Conservation (phyloP, 2,113 vertebrate species). For the Strix uralensis region DNA sequence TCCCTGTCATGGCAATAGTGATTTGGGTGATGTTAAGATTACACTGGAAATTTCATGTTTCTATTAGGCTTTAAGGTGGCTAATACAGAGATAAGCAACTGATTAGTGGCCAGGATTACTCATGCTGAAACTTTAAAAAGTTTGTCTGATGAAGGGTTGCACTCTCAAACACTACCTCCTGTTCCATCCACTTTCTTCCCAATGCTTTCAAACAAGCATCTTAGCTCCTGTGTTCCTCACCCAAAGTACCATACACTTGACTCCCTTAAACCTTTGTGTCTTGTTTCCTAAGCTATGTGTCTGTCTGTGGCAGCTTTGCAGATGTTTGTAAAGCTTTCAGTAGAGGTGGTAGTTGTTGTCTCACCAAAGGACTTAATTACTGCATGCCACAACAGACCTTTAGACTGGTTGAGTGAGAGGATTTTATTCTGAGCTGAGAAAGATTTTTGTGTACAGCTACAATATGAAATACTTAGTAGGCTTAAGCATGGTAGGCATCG, state of each 20-base stretch:
- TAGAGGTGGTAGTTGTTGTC: not conserved
- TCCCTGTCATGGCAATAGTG: not conserved
- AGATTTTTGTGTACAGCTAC: not conserved
- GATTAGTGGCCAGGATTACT: not conserved
- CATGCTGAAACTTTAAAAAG: not conserved
- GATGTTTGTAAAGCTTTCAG: not conserved
- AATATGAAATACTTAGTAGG: not conserved
- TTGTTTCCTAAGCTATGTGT: not conserved
- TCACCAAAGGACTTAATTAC: not conserved
- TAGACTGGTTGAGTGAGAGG: not conserved
- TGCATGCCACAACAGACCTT: not conserved
- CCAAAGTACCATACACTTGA: rapidly evolving
- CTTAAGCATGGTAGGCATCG: not conserved
- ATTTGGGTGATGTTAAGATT: not conserved
- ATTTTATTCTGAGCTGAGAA: not conserved
- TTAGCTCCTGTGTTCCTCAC: not conserved
- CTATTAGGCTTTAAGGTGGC: not conserved
- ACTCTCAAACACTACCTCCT: not conserved
- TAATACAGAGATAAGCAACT: not conserved
- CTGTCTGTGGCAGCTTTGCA: not conserved
- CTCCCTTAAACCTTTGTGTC: not conserved
- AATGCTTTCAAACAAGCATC: not conserved
- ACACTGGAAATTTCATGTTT: not conserved
- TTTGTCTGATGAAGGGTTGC: not conserved
- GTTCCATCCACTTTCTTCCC: not conserved